phyloP scores from a whole-genome alignment of 2,888 invertebrate genomes.

The Syrphus vitripennis region DNA sequence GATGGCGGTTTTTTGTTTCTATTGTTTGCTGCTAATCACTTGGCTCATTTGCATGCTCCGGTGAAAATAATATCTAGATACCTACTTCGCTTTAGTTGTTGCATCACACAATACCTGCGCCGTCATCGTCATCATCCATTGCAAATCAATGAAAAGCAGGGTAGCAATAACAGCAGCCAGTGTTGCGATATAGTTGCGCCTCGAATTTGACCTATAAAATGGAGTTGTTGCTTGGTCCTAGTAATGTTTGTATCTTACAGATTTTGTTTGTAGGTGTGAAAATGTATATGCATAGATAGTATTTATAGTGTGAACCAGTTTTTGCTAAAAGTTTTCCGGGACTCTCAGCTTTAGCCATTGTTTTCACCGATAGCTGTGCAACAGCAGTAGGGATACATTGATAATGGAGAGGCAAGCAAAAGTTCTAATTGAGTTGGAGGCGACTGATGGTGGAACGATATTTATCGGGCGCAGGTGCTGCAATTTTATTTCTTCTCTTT shows the following conservation, averaged over 20 bases:
- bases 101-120: slow-evolving; percentile 30
- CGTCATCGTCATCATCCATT: background rate
- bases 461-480: background rate
- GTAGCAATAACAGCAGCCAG: background rate
- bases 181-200: slow-evolving; percentile 8
- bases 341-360: slow-evolving; percentile 18
- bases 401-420: slow-evolving; percentile 9
- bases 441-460: background rate
- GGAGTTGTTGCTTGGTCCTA: slow-evolving; percentile 11
- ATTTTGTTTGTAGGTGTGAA: slow-evolving; percentile 36
- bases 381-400: background rate
- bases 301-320: slow-evolving; percentile 31
- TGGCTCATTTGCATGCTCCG: slow-evolving; percentile 63
- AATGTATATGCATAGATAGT: background rate
- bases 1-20: slow-evolving; percentile 40
- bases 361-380: background rate
- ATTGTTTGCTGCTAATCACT: slow-evolving; percentile 65
- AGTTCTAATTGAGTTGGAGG: slow-evolving; percentile 38
- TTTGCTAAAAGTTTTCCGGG: slow-evolving; percentile 43
- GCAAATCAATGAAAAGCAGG: slow-evolving; percentile 25
- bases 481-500: background rate
- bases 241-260: slow-evolving; percentile 4
- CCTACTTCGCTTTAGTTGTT: slow-evolving; percentile 14
- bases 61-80: slow-evolving; percentile 10
- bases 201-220: slow-evolving; percentile 56